phyloP scores from a whole-genome alignment of 2,888 invertebrate genomes.

The Gerris lacustris region DNA sequence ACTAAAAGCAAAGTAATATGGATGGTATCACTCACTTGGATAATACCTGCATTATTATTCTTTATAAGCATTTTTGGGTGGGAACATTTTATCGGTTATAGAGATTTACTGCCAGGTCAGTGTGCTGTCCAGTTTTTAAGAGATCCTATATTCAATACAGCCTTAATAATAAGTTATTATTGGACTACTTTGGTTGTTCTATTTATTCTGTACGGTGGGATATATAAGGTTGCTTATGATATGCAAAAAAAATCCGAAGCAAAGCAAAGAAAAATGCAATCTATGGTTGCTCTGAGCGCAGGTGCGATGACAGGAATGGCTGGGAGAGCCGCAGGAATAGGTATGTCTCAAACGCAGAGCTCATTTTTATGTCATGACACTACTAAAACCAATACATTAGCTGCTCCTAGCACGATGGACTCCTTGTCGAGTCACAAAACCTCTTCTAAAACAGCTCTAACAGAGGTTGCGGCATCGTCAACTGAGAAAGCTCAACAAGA shows the following conservation, averaged over 20 bases:
- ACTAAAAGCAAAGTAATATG: constrained; percentile 85
- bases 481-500: constrained; percentile 35
- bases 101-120: constrained; percentile 74
- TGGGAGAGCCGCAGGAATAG: constrained; percentile 73
- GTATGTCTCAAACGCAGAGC: constrained; percentile 61
- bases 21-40: constrained; percentile 95
- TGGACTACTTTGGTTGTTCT: constrained; percentile 95
- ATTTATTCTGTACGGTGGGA: constrained; percentile 89
- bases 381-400: constrained; percentile 31
- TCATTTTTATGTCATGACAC: constrained; percentile 60
- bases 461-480: constrained; percentile 41
- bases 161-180: constrained; percentile 90
- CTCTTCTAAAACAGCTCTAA: constrained; percentile 33
- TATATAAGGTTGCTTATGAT: constrained; percentile 92
- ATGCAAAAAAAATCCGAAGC: constrained; percentile 96
- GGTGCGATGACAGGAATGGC: constrained; percentile 87
- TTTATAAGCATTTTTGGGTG: constrained; percentile 98
- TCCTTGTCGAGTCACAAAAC: constrained; percentile 36
- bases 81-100: constrained; percentile 92
- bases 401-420: constrained; percentile 29
- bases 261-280: constrained; percentile 89
- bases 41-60: constrained; percentile 88
- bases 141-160: constrained; percentile 93
- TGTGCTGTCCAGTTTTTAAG: constrained; percentile 96
- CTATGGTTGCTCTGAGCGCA: constrained; percentile 81